A percentile compares a stretch with the other conserved stretches of the same genome.
phyloP scores from a whole-genome alignment of 2,888 invertebrate genomes.

The Diaprepes abbreviatus region DNA sequence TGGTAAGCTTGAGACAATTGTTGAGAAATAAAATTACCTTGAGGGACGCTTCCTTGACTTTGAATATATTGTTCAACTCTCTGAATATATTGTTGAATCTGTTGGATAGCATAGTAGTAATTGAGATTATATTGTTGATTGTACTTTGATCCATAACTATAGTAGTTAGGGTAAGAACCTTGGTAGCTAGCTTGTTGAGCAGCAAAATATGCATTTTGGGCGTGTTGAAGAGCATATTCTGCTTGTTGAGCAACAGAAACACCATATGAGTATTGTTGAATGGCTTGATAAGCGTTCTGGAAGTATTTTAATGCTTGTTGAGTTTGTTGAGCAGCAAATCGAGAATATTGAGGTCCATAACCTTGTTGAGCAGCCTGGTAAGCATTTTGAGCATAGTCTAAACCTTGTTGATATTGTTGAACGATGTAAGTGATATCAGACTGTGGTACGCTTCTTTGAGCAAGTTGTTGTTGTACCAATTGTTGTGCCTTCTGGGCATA shows the following conservation, averaged over 20 bases:
- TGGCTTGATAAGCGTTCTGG: slow-evolving; percentile 10
- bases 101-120: slow-evolving; percentile 3
- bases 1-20: slow-evolving; percentile 21
- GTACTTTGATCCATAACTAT: neutral
- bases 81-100: neutral
- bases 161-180: neutral
- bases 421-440: neutral
- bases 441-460: neutral
- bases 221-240: slow-evolving; percentile 17
- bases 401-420: slow-evolving; percentile 23
- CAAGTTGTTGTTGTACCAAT: neutral
- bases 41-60: slow-evolving; percentile 1
- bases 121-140: neutral
- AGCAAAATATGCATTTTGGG: slow-evolving; percentile 6
- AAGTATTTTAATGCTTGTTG: neutral
- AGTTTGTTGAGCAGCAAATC: neutral
- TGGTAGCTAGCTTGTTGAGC: neutral
- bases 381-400: slow-evolving; percentile 8
- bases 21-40: neutral
- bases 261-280: neutral
- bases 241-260: neutral
- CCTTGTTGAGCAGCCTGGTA: slow-evolving; percentile 5
- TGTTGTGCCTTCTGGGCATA: slow-evolving; percentile 22
- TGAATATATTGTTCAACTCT: slow-evolving; percentile 17
- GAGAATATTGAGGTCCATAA: neutral